Evolutionary conservation across 92 coral and sea anemone species (phyloP).

Genomic region (Palythoa grandiflora): DNA sequence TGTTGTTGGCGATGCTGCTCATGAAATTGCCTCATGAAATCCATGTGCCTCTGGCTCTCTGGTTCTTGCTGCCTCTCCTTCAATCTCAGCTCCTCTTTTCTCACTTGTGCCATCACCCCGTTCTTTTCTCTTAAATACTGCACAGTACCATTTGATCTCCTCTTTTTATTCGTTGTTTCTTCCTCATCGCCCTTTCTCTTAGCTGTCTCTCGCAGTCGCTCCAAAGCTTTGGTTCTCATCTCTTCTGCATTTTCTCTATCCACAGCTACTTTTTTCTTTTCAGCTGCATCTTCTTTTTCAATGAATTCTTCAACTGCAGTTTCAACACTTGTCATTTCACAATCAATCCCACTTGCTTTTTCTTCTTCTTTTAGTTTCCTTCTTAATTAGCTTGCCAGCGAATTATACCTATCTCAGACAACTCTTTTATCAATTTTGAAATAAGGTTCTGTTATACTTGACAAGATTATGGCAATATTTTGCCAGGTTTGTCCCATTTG

Average conservation of each 20-base stretch:
- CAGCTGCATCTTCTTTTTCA: slow-evolving; percentile 51
- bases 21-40: slow-evolving; percentile 49
- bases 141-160: slow-evolving; percentile 48
- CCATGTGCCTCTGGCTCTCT: slow-evolving; percentile 35
- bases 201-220: slow-evolving; percentile 49
- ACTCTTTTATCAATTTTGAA: slow-evolving; percentile 55
- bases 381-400: slow-evolving; percentile 24
- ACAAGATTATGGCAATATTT: slow-evolving; percentile 24
- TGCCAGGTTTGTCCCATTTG: slow-evolving; percentile 1
- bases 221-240: slow-evolving; percentile 49
- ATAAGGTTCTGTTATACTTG: background rate
- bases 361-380: slow-evolving; percentile 37
- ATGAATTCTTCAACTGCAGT: slow-evolving; percentile 45
- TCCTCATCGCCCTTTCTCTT: slow-evolving; percentile 34
- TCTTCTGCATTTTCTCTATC: slow-evolving; percentile 57
- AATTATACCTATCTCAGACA: slow-evolving; percentile 49
- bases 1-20: slow-evolving; percentile 55
- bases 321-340: slow-evolving; percentile 52
- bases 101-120: slow-evolving; percentile 43
- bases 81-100: slow-evolving; percentile 25
- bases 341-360: slow-evolving; percentile 53
- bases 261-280: slow-evolving; percentile 27
- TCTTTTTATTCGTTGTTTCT: background rate
- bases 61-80: slow-evolving; percentile 45
- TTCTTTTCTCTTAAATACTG: slow-evolving; percentile 49